These are phyloP conservation scores for Varroa destructor DNA, from an alignment of 1,140 invertebrate genomes.

Conservation along the genomic window DNA sequence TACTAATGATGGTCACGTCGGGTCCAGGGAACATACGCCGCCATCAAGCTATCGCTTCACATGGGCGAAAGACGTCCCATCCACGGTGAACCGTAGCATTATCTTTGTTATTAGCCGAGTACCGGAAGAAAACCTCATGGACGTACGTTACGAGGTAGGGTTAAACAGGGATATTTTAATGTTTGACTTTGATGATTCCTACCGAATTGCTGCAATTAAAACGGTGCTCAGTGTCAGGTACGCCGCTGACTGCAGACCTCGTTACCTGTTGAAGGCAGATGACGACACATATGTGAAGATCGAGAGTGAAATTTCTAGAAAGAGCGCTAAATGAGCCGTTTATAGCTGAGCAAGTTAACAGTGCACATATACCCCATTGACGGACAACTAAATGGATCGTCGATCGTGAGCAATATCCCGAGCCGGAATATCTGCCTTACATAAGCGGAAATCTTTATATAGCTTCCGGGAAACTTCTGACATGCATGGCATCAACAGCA, in stretches of 20 bases:
- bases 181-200: slow-evolving; percentile 21
- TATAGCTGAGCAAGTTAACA: slow-evolving; percentile 5
- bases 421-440: background rate
- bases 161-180: background rate
- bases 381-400: background rate
- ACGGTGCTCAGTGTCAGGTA: slow-evolving; percentile 1
- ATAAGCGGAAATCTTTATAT: slow-evolving; percentile 16
- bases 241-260: background rate
- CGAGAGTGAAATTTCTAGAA: background rate
- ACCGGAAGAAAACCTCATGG: background rate
- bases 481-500: background rate
- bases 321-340: slow-evolving; percentile 2
- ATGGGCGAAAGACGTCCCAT: slow-evolving; percentile 1
- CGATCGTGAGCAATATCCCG: background rate
- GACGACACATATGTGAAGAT: slow-evolving; percentile 20
- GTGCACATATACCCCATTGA: background rate
- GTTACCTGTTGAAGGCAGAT: slow-evolving; percentile 16
- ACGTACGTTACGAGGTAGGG: background rate
- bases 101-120: background rate
- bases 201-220: background rate
- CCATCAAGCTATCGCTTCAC: background rate
- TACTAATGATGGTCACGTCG: background rate
- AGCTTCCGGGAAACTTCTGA: background rate
- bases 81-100: background rate
- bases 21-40: background rate